Conservation (phyloP, 2,888 invertebrate genomes). For the Epinotia brunnichana region DNA sequence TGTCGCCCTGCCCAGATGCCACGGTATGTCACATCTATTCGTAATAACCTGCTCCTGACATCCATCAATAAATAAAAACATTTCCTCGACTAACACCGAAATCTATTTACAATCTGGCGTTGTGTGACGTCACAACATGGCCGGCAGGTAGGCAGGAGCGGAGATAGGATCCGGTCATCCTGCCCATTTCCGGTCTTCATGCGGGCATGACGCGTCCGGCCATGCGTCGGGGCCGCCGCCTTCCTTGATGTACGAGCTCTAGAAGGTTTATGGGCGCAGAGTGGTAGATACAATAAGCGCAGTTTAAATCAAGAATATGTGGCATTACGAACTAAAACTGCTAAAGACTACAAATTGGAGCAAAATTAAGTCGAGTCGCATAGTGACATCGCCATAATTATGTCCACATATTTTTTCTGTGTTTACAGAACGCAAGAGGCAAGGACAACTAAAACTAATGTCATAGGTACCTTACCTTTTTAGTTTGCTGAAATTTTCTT, state of each 20-base stretch:
- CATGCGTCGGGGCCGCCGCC: conserved; percentile 78
- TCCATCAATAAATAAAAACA: conserved; percentile 37
- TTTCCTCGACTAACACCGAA: conserved; percentile 40
- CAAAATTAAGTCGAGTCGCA: neutral
- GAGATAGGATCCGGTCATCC: conserved; percentile 85
- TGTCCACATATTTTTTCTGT: no score
- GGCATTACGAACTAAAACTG: neutral
- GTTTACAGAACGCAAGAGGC: no score
- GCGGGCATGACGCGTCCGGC: conserved; percentile 84
- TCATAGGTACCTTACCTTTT: no score
- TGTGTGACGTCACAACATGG: conserved; percentile 79
- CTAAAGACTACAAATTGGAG: neutral
- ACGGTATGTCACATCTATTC: neutral
- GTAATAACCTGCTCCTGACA: conserved; percentile 34
- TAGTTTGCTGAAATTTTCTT: no score
- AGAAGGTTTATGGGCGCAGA: conserved; percentile 53
- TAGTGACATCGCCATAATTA: no score
- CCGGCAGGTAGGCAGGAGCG: conserved; percentile 78
- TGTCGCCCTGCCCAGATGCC: neutral
- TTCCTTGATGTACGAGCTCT: conserved; percentile 61
- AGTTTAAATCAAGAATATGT: conserved; percentile 18
- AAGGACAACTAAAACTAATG: no score
- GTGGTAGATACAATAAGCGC: conserved; percentile 20
- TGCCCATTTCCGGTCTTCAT: conserved; percentile 84
- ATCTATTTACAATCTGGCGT: conserved; percentile 51